Percentiles rank a stretch among this genome's conserved stretches.
Conservation (phyloP, 2,797 vertebrate genomes). For the Acanthurus lineatus region DNA sequence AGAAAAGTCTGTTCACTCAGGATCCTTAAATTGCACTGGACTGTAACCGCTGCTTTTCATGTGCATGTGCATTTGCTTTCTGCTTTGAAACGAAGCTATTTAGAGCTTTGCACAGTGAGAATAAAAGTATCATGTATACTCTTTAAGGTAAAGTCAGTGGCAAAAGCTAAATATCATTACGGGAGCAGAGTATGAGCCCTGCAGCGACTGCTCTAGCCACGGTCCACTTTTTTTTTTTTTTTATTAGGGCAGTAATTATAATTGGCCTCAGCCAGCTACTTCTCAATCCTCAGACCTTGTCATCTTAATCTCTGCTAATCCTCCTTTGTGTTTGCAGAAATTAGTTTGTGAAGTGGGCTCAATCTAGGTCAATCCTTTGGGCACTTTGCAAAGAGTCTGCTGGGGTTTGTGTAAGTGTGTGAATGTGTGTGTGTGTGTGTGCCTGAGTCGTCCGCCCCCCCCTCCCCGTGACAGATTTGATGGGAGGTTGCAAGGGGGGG, state of each 20-base stretch:
- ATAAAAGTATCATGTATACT: slow-evolving; percentile 9
- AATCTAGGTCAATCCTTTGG: slow-evolving; percentile 83
- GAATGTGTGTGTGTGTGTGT: slow-evolving; percentile 35
- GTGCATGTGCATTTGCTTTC: not conserved
- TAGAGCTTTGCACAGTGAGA: not conserved
- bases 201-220: slow-evolving; percentile 61
- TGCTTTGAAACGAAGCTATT: not conserved
- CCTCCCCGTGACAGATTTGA: slow-evolving; percentile 62
- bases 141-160: slow-evolving; percentile 27
- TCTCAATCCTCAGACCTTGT: slow-evolving; percentile 80
- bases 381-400: slow-evolving; percentile 65
- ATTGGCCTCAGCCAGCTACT: slow-evolving; percentile 81
- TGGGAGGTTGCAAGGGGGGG: slow-evolving; percentile 32
- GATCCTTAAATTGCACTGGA: too few relatives aligned
- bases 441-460: not conserved
- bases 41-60: not conserved
- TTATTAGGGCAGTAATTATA: slow-evolving; percentile 80
- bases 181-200: slow-evolving; percentile 44
- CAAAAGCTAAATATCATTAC: slow-evolving; percentile 45
- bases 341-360: slow-evolving; percentile 82
- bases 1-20: too few relatives aligned
- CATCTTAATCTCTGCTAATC: slow-evolving; percentile 86
- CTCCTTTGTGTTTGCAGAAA: slow-evolving; percentile 82
- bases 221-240: slow-evolving; percentile 55
- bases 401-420: slow-evolving; percentile 18